These are phyloP conservation scores for Samia ricini DNA, from an alignment of 1,140 invertebrate genomes.

Conservation along the genomic window DNA sequence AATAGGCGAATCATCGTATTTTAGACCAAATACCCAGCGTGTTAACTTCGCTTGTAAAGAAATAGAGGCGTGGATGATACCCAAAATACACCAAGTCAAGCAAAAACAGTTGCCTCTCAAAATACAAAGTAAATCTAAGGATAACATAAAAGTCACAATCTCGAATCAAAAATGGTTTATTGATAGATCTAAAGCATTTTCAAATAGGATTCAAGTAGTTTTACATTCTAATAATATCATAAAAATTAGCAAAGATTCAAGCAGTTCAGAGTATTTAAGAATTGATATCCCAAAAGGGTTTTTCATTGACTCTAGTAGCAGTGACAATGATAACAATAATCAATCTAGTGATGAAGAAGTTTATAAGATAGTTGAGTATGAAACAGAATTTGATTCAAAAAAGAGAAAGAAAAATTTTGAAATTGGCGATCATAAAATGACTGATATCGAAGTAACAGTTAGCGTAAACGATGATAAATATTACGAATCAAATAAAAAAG, in stretches of 20 bases:
- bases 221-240: constrained; percentile 41
- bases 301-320: constrained; percentile 42
- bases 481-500: constrained; percentile 26
- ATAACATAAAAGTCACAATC: constrained; percentile 26
- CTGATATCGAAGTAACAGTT: constrained; percentile 29
- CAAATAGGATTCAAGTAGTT: constrained; percentile 47
- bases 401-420: constrained; percentile 24
- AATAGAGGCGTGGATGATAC: constrained; percentile 61
- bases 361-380: constrained; percentile 62
- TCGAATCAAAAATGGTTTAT: constrained; percentile 43
- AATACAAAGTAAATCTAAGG: constrained; percentile 8
- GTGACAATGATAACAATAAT: constrained; percentile 28
- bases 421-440: constrained; percentile 25
- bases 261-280: constrained; percentile 43
- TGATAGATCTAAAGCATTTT: constrained; percentile 44
- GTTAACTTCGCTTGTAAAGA: constrained; percentile 49
- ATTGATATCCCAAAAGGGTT: constrained; percentile 56
- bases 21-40: constrained; percentile 25
- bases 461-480: constrained; percentile 27
- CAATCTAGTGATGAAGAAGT: constrained; percentile 56
- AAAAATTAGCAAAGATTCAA: constrained; percentile 20
- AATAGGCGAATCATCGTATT: constrained; percentile 31
- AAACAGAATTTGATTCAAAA: constrained; percentile 32
- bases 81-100: constrained; percentile 37
- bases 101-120: constrained; percentile 10